Base-by-base conservation (phyloP, 2,888 invertebrate species). In the Mantis religiosa region DNA sequence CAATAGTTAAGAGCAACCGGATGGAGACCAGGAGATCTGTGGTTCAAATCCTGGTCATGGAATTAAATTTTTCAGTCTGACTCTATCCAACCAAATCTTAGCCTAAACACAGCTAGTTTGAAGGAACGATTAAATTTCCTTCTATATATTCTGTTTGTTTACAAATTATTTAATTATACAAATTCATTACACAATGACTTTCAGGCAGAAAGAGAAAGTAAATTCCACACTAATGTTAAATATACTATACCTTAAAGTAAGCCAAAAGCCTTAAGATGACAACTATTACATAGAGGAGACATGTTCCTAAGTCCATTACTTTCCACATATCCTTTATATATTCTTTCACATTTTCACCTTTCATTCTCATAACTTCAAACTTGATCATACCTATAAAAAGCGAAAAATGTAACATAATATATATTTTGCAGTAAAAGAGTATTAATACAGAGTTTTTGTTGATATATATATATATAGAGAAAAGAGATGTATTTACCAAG, bases 241-340 rank as follows among this genome's bases (percentile, higher is more conserved):
- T 28, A 83, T 30, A 25, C 84, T 6, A 71, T 28, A 98, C 99
- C 96, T 98, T 97, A 92, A 98, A 97, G 93, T 98, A 98, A n/a
- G 99, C 98, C 54, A 99, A 98, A 89, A 99, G 95, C 91, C 99
- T 95, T 88, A 99, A 95, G 3, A 99, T 98, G 89, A 99, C 97
- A 0, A 99, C 99, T 88, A 99, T 98, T 90, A 99, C 98, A 93
- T 99, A 99, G 82, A 99, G 94, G 12, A 99, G 98, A 94, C 99
- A 99, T 90, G 99, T 99, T 91, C 99, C 98, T 93, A 99, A 99
- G 94, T 99, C 99, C 91, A 99, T 97, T 90, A 99, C 98, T 94
- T 99, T 99, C 99, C 99, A 99, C 98, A 99, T 99, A 93, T 99
- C 99, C 92, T 98, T 97, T 89, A 98, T 96, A 94, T 99, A 99